Evolutionary conservation across 2,797 vertebrate species (phyloP), one percentile per base, ranked within the genome.

Genomic region (Pseudopleuronectes americanus): DNA sequence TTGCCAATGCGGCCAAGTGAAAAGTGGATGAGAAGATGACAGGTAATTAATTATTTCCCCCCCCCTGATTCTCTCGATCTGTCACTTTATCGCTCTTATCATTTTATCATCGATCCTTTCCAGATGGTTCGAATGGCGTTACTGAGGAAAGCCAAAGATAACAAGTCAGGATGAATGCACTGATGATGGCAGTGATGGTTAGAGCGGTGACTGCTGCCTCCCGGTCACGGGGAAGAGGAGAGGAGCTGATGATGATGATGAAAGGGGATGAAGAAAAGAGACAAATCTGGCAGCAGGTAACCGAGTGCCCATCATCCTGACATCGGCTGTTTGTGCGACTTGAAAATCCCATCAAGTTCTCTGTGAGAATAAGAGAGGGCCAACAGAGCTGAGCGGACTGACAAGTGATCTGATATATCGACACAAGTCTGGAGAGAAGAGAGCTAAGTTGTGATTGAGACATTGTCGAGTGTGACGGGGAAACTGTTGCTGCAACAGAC

Each of bases 21-120:
- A 74, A 51, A 54, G 70, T 43, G 21, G 74, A 83, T 64, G 72
- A 82, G 80, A 79, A 54, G 75, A 64, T 86, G 86, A 83, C 83
- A 77, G 52, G 67, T 79, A 74, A 83, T 89, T 86, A 61, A 78
- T 81, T 55, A 76, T 70, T 72, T 76, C 45, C 64, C 67, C 67
- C 71, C 63, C 41, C 24, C 24, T n/a, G 57, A 62, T 70, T 74
- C 49, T 68, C 63, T 77, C 58, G 59, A 78, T 84, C 71, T 78
- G 73, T 74, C 71, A 76, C 52, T 79, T 59, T 48, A 76, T 79
- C 75, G 54, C 66, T 59, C 56, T 68, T 38, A 45, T 45, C 43
- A 19, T 45, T 45, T 45, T 4, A 45, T 77, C 62, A 47, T 79
- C 43, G 72, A 62, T 43, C 57, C 21, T 59, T 64, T 74, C 76